Conservation (phyloP, 2,888 invertebrate genomes). For the Seira ritae region DNA sequence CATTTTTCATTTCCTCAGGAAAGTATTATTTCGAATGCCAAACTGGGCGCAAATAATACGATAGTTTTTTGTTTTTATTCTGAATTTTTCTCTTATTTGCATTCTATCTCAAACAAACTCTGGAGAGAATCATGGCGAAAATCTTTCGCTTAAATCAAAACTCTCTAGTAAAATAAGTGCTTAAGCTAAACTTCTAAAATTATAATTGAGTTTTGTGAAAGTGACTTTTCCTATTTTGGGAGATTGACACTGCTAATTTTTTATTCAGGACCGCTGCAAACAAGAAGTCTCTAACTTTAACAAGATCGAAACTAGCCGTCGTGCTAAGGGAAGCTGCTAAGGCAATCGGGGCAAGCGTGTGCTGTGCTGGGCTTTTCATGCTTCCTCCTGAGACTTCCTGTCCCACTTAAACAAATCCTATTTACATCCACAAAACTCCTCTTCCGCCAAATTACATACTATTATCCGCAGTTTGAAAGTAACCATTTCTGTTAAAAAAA, state of each 20-base stretch:
- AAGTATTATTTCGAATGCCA: not conserved
- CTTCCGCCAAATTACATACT: not conserved
- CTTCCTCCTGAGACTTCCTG: not conserved
- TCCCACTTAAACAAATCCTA: not conserved
- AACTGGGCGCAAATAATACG: not conserved
- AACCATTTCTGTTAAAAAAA: no score
- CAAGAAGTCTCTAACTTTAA: not conserved
- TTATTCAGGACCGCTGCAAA: not conserved
- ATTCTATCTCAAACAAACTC: not conserved
- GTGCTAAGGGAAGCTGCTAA: not conserved
- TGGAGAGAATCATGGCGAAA: not conserved
- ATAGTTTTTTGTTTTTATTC: not conserved
- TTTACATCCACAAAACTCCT: not conserved
- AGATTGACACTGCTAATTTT: not conserved
- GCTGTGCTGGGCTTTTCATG: not conserved
- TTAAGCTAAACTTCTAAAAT: not conserved
- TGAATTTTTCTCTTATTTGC: not conserved
- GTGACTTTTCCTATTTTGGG: not conserved
- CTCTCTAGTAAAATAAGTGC: no score
- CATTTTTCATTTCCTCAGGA: not conserved
- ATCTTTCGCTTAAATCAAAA: no score
- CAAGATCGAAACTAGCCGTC: not conserved
- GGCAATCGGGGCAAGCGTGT: not conserved
- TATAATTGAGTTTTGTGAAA: not conserved
- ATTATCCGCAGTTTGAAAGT: not conserved